Evolutionary conservation across 1,140 invertebrate genomes (phyloP).

Genomic region (Campoletis sonorensis): DNA sequence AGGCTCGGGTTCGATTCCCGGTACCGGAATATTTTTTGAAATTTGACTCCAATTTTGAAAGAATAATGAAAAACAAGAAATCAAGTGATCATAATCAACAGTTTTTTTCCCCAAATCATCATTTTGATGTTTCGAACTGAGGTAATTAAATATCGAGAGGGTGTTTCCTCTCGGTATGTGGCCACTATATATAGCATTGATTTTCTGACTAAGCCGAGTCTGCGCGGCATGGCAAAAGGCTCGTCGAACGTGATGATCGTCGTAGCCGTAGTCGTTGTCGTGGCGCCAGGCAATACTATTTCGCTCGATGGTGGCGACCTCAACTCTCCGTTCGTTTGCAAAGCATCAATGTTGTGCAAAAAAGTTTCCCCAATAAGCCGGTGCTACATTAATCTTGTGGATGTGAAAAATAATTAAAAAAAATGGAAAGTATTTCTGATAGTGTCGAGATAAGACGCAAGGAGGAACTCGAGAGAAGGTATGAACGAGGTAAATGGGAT

Average conservation of each 20-base stretch:
- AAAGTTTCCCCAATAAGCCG: background rate
- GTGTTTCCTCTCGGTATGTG: too few species aligned
- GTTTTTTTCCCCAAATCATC: too few species aligned
- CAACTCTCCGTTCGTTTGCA: background rate
- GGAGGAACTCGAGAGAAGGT: constrained; percentile 2
- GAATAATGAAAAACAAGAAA: too few species aligned
- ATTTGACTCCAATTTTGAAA: constrained; percentile 33
- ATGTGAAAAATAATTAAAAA: background rate
- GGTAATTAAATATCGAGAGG: too few species aligned
- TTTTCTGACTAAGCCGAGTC: background rate
- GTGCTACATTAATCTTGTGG: background rate
- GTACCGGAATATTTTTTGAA: constrained; percentile 63
- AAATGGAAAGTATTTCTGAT: background rate
- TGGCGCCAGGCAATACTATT: background rate
- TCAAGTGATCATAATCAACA: too few species aligned
- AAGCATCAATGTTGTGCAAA: background rate
- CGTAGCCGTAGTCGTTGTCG: background rate
- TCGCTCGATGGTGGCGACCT: background rate
- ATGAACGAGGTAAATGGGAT: background rate
- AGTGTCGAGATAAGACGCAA: background rate
- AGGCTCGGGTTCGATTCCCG: constrained; percentile 76
- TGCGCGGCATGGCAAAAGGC: background rate
- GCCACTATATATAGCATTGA: background rate
- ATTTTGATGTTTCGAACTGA: too few species aligned
- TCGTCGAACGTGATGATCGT: background rate